Evolutionary conservation across 2,113 vertebrate genomes (phyloP), one percentile per base, ranked within the genome.

Genomic region (Cinclus cinclus): DNA sequence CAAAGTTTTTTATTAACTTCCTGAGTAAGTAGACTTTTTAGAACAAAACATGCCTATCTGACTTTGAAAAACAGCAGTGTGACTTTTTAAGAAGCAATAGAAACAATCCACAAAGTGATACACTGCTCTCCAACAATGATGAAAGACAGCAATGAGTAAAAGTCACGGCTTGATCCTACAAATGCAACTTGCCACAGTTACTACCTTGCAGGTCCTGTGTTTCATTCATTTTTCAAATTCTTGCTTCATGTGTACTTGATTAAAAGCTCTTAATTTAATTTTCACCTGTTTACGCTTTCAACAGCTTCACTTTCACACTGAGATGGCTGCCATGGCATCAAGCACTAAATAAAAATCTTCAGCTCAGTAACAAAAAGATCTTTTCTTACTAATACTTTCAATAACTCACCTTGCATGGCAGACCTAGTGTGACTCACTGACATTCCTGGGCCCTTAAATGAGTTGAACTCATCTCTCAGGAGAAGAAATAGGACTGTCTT

Each of bases 381-480:
- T 88, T 83, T 94, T 65, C 75, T 94, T 52, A 58, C 55, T 88
- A 83, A 77, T 47, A 80, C 75, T 69, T 94, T 74, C 87, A 93
- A 63, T 83, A 96, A 74, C 60, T 93, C 82, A 94, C 89, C 93
- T 95, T 92, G 90, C 85, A 76, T 70, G 59, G 82, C 84, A 87
- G 70, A 70, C 74, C 79, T 85, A 39, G 75, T 39, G 67, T 94
- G 91, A 95, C 49, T 96, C 92, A 94, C 3, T 84, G 91, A 67
- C 89, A 86, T 97, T 91, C 87, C 75, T 95, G 68, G 47, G 75
- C 87, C 55, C 87, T 89, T 74, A 95, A 91, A 91, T 79, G 78
- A 90, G 75, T 73, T 92, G 84, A 91, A 96, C 94, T 95, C 70
- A 88, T 92, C 93, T 85, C 94, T 96, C 87, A 76, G 83, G 91